These are phyloP conservation scores for Squalus acanthias DNA, from an alignment of 2,797 vertebrate species.

Conservation along the genomic window DNA sequence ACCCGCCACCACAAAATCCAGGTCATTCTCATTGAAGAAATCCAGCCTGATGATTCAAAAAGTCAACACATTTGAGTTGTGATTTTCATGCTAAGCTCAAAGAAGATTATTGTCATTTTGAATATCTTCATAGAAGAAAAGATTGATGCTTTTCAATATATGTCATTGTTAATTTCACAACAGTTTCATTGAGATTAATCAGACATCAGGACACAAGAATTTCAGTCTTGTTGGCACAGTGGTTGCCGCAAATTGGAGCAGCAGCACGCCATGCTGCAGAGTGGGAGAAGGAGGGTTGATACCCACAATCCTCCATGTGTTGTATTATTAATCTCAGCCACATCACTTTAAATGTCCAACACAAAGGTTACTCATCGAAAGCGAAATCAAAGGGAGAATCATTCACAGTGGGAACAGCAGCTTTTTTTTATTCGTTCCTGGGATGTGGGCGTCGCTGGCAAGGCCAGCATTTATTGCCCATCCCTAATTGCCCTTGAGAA, in stretches of 20 bases:
- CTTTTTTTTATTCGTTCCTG: too few species aligned
- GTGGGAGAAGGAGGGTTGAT: background rate
- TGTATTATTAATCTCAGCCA: background rate
- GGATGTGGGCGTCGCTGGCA: too few species aligned
- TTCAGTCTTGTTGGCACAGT: background rate
- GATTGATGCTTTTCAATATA: background rate
- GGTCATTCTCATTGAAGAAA: background rate
- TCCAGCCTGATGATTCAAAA: background rate
- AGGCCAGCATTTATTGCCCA: too few species aligned
- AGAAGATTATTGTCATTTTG: background rate
- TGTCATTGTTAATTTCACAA: background rate
- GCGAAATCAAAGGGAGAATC: background rate
- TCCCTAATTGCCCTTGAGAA: too few species aligned
- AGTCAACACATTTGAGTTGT: background rate
- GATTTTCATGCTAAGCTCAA: background rate
- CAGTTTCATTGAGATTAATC: background rate
- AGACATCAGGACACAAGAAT: background rate
- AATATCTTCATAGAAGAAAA: background rate
- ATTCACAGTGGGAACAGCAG: background rate
- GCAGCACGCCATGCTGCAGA: background rate
- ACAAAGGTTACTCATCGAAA: background rate
- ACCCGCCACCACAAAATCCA: too few species aligned
- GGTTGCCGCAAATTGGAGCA: background rate
- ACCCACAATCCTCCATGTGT: background rate
- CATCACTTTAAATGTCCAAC: background rate